Base-by-base conservation (phyloP, 2,888 invertebrate species). In the Thymelicus acteon region DNA sequence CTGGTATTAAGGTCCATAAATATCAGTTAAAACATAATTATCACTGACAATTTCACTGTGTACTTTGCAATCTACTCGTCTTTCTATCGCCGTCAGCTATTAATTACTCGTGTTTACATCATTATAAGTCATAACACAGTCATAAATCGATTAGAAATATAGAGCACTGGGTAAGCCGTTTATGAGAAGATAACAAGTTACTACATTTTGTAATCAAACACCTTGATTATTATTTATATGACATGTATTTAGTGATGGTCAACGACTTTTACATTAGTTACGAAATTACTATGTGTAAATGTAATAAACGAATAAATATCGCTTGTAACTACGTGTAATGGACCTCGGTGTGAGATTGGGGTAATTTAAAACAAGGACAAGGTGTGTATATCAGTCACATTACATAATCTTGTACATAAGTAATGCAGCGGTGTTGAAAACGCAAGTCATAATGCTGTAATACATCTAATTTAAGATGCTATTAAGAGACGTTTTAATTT, bases 221-320 rank as follows among this genome's bases (percentile, higher is more conserved):
- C 54, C 54, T 54, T 24, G 49, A 6, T 49, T n/a, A 6, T 19
- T 52, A 24, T 12, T 54, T 24, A 54, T 54, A 54, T 10, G 24
- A 52, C 44, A 57, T 40, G 40, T 40, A 58, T 47, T 54, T 44
- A 58, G 49, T 39, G 47, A 66, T 66, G 67, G 67, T 67, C 67
- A 60, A 60, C 67, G 60, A 67, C 67, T 67, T 67, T 67, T 60
- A 67, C 60, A 67, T 52, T 60, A 49, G 67, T 67, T 67, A 60
- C 58, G 60, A 60, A 60, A 67, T 60, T 67, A 67, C n/a, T 44
- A 64, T 48, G 15, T 58, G 66, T 39, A 47, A 47, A 58, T 54
- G 58, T 10, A 19, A 7, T 31, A 31, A 31, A 31, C 31, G 40
- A 7, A 44, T 66, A 19, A 47, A 66, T 58, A 57, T 58, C 13